Conservation (phyloP, 2,113 vertebrate genomes). For the Psettodes erumei region DNA sequence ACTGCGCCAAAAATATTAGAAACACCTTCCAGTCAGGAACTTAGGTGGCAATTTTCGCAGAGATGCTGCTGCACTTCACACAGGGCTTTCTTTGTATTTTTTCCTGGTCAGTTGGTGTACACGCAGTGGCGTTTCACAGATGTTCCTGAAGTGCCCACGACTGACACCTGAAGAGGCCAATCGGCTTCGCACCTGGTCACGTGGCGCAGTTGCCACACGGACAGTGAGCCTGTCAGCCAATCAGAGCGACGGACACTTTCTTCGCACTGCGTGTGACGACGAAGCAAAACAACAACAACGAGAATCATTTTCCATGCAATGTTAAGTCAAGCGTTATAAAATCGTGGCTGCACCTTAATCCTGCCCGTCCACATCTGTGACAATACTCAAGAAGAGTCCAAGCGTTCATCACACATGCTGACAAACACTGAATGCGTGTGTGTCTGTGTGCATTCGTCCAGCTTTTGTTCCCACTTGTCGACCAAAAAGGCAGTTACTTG, state of each 20-base stretch:
- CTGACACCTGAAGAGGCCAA: slow-evolving; percentile 68
- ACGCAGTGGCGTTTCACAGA: slow-evolving; percentile 27
- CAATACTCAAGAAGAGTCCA: background rate
- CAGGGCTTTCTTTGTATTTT: background rate
- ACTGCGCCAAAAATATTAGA: background rate
- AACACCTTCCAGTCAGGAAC: background rate
- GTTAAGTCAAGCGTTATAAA: slow-evolving; percentile 30
- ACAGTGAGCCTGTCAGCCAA: slow-evolving; percentile 61
- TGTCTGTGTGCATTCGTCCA: background rate
- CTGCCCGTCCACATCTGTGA: background rate
- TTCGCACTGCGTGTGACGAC: slow-evolving; percentile 72
- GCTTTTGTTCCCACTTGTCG: slow-evolving; percentile 62
- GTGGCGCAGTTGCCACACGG: slow-evolving; percentile 75
- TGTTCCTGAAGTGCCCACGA: slow-evolving; percentile 27
- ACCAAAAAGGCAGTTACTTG: slow-evolving; percentile 53
- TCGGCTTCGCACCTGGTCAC: slow-evolving; percentile 50
- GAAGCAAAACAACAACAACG: slow-evolving; percentile 77
- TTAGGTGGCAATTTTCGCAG: background rate
- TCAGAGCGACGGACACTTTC: slow-evolving; percentile 46
- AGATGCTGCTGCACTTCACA: background rate
- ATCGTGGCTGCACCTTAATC: background rate
- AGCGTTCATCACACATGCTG: background rate
- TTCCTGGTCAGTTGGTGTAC: background rate
- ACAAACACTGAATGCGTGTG: background rate
- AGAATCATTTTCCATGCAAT: slow-evolving; percentile 52